Evolutionary conservation across 2,113 vertebrate species (phyloP).

Genomic region (Oryzias melastigma): DNA sequence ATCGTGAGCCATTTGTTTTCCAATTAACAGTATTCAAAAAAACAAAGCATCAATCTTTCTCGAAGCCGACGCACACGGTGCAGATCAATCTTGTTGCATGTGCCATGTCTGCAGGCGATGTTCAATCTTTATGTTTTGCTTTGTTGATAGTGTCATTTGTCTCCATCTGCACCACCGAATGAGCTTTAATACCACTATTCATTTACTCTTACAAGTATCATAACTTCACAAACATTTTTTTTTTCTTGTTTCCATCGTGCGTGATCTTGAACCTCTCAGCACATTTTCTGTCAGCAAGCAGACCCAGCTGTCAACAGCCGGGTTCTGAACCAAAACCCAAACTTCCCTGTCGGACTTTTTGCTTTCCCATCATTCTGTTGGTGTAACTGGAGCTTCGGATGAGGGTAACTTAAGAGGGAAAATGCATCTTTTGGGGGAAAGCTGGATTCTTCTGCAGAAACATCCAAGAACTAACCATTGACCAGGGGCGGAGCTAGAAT

Average conservation of each 20-base stretch:
- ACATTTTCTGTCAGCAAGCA: conserved; percentile 44
- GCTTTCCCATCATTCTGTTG: conserved; percentile 43
- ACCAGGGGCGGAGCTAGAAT: too few relatives aligned
- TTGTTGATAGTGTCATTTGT: conserved; percentile 27
- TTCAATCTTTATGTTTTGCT: conserved; percentile 12
- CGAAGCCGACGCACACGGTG: conserved; percentile 1
- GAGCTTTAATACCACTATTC: conserved; percentile 26
- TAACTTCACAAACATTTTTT: conserved; percentile 3
- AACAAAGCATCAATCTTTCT: conserved; percentile 14
- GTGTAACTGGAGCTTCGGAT: background rate
- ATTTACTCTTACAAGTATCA: conserved; percentile 18
- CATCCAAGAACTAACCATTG: conserved; percentile 1
- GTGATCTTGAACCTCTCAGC: conserved; percentile 18
- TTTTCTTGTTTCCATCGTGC: conserved; percentile 12
- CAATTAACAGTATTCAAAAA: conserved; percentile 8
- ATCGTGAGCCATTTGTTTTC: conserved; percentile 2
- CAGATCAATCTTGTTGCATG: background rate
- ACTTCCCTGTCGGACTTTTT: conserved; percentile 25
- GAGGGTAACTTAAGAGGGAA: too few relatives aligned
- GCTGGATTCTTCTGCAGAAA: conserved; percentile 14
- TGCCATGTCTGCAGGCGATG: background rate
- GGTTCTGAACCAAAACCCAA: conserved; percentile 42
- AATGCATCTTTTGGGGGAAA: too few relatives aligned
- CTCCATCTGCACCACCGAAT: conserved; percentile 7
- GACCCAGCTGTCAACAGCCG: conserved; percentile 47